Percentiles rank a stretch among this genome's conserved stretches.
These are phyloP conservation scores for Lampris megalopsis DNA, from an alignment of 2,113 vertebrate genomes.

Conservation along the genomic window DNA sequence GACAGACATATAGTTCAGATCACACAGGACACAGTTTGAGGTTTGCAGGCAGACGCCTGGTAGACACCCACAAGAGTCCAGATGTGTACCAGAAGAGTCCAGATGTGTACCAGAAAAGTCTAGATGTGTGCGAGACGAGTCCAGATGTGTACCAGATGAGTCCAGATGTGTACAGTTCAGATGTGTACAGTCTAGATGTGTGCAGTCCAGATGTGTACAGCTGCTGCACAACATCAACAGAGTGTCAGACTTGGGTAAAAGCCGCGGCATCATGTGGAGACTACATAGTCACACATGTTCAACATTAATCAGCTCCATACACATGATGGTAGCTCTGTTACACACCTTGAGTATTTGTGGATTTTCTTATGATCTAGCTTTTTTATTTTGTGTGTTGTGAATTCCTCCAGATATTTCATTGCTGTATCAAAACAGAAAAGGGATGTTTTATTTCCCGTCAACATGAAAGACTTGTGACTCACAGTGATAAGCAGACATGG, in stretches of 20 bases:
- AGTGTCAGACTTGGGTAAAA: no score
- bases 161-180: no score
- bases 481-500: neutral
- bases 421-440: neutral
- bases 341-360: neutral
- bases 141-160: no score
- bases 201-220: no score
- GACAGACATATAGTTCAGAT: conserved; percentile 47
- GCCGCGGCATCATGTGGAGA: no score
- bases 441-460: neutral
- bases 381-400: neutral
- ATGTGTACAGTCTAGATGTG: no score
- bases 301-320: neutral
- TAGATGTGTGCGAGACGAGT: no score
- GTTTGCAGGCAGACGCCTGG: conserved; percentile 54
- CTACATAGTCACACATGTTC: neutral
- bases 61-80: neutral
- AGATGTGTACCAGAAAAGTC: no score
- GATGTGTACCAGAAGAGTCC: no score
- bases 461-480: no score
- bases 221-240: no score
- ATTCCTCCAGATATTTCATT: neutral
- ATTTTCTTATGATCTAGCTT: neutral
- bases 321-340: neutral
- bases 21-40: conserved; percentile 64